A percentile compares a stretch with the other conserved stretches of the same genome.
phyloP scores from a whole-genome alignment of 2,797 vertebrate species.

The Hybognathus amarus region DNA sequence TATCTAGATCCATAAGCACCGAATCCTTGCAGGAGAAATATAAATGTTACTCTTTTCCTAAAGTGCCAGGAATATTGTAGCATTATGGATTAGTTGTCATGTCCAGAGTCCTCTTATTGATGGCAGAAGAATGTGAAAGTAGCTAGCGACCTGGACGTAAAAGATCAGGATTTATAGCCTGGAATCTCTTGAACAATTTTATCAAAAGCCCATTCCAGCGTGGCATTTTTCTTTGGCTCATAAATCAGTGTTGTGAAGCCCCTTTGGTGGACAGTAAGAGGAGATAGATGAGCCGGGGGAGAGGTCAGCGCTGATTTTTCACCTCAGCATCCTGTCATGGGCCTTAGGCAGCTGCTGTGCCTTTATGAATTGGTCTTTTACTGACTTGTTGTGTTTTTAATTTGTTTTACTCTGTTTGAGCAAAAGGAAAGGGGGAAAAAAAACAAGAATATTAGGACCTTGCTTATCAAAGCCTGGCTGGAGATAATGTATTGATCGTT shows the following conservation, averaged over 20 bases:
- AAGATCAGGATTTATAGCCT: constrained; percentile 99
- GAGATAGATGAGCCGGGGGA: constrained; percentile 98
- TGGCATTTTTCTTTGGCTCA: constrained; percentile 95
- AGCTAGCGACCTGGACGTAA: constrained; percentile 93
- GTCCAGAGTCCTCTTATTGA: constrained; percentile 93
- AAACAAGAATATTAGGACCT: constrained; percentile 75
- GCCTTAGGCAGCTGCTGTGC: constrained; percentile 86
- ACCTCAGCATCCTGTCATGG: constrained; percentile 89
- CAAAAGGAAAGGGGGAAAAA: constrained; percentile 61
- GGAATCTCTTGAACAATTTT: constrained; percentile 99
- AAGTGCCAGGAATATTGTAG: constrained; percentile 87
- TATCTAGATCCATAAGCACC: constrained; percentile 54
- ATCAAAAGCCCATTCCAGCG: constrained; percentile 99
- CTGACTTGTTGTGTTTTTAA: constrained; percentile 86
- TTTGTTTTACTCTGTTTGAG: constrained; percentile 83
- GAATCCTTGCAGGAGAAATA: constrained; percentile 74
- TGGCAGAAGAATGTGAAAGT: constrained; percentile 96
- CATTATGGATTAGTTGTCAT: constrained; percentile 94
- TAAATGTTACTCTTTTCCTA: constrained; percentile 85
- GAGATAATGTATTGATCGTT: constrained; percentile 81
- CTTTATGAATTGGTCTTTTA: constrained; percentile 92
- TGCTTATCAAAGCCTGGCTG: constrained; percentile 71
- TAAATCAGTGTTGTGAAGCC: constrained; percentile 97
- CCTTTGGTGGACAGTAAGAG: constrained; percentile 96
- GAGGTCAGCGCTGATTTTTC: constrained; percentile 96